Base-by-base conservation (phyloP, 2,888 invertebrate genomes). In the Invenusta paracnida region DNA sequence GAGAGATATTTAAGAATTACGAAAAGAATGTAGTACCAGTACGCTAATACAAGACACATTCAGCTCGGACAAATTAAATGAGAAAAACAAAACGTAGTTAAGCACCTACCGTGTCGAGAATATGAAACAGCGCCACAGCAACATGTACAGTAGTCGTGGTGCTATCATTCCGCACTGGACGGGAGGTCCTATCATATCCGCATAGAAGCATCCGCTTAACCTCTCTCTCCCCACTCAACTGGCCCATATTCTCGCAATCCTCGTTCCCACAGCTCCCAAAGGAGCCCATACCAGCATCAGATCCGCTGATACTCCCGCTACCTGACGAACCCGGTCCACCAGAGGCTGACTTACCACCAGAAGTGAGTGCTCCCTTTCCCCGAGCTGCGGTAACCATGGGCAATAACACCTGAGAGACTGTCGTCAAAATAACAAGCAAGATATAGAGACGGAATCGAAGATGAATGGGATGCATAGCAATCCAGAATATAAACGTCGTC, bases 101-200 rank as follows among this genome's bases (percentile, higher is more conserved):
- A n/a, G n/a, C n/a, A 82, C 88, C 88, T 87, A 89, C 89, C 87
- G 89, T 89, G 85, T 89, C 89, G 11, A 89, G 88, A 67, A 89
- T 89, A 83, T 89, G 89, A 86, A 89, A 89, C 30, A 89, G 87
- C 0, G 89, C 88, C 30, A 89, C 88, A 67, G 89, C 89, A 0
- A 89, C 86, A 83, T 88, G 87, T 81, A 89, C 88, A 23, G 85
- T 86, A 13, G 89, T 87, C 13, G 88, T 86, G 0, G 88, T 87
- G n/a, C 83, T 85, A 83, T 89, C 89, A 30, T 88, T 87, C 29
- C 85, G 82, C 17, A 89, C 89, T 0, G 89, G 89, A 17, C 89
- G 83, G 11, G 88, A 88, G n/a, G 89, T 89, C 82, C 87, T 87
- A 86, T 89, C 89, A 87, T 89, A 89, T 30, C 84, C 84, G 29